Evolutionary conservation across 2,113 vertebrate genomes (phyloP).

Genomic region (Pterocles orientalis): DNA sequence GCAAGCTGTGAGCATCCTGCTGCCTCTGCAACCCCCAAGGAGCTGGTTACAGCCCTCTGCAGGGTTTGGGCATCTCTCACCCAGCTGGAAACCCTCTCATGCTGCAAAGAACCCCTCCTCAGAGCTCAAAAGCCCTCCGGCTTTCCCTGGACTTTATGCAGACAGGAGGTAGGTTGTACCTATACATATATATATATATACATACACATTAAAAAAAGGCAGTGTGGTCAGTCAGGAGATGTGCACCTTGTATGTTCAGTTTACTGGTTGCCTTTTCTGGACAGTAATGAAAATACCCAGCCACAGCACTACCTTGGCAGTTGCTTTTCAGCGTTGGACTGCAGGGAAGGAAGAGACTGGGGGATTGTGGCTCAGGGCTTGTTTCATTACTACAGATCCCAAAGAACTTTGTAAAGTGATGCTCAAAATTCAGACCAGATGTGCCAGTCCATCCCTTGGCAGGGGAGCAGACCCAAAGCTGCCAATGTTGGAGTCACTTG

Average conservation of each 20-base stretch:
- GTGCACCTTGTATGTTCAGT: accelerated
- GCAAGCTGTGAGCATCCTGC: accelerated
- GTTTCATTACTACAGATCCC: not conserved
- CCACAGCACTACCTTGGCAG: not conserved
- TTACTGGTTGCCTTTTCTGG: not conserved
- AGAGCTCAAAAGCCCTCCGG: not conserved
- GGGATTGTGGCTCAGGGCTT: not conserved
- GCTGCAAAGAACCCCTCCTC: not conserved
- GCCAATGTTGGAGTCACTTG: not conserved
- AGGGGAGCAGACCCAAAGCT: not conserved
- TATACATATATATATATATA: accelerated
- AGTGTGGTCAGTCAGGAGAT: not conserved
- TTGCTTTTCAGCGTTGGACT: not conserved
- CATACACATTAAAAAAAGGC: not conserved
- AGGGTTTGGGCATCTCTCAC: not conserved
- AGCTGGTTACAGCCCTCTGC: accelerated
- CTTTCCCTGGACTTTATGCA: not conserved
- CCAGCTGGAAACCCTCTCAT: not conserved
- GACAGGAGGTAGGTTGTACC: not conserved
- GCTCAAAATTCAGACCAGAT: not conserved
- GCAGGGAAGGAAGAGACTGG: not conserved
- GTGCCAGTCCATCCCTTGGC: not conserved
- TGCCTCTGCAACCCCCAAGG: not conserved
- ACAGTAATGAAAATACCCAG: not conserved
- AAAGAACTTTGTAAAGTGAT: not conserved